A percentile compares a stretch with the other conserved stretches of the same genome.
Conservation (phyloP, 2,888 invertebrate genomes). For the Protonemura montana region DNA sequence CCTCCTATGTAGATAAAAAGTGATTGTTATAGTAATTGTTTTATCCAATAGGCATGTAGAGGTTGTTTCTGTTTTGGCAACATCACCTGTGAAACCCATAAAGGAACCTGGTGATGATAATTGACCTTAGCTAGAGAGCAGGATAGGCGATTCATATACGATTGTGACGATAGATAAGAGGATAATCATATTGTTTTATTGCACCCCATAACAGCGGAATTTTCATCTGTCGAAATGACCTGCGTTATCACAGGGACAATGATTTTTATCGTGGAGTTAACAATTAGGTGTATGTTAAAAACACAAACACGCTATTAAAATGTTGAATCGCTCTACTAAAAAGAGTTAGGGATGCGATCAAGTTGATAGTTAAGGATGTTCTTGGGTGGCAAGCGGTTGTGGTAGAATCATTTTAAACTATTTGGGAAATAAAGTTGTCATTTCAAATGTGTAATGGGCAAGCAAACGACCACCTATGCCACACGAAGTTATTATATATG, state of each 20-base stretch:
- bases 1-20: neutral
- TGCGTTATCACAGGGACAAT: neutral
- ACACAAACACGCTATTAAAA: neutral
- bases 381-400: slow-evolving; percentile 12
- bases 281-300: neutral
- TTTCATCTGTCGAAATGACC: neutral
- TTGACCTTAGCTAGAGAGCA: neutral
- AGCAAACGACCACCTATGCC: neutral
- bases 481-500: neutral
- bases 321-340: neutral
- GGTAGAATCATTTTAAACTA: no score
- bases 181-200: neutral
- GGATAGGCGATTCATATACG: neutral
- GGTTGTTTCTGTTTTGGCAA: neutral
- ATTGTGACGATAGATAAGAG: neutral
- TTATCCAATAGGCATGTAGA: neutral
- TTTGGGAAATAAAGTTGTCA: neutral
- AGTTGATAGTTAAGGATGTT: neutral
- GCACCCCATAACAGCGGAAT: neutral
- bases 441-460: neutral
- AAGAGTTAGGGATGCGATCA: neutral
- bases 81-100: neutral
- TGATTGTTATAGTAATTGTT: neutral
- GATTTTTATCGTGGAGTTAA: neutral
- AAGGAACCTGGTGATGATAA: neutral